Percentiles rank a stretch among this genome's conserved stretches.
These are phyloP conservation scores for Pipistrellus pipistrellus DNA, from an alignment of 2,797 vertebrate species.

Conservation along the genomic window DNA sequence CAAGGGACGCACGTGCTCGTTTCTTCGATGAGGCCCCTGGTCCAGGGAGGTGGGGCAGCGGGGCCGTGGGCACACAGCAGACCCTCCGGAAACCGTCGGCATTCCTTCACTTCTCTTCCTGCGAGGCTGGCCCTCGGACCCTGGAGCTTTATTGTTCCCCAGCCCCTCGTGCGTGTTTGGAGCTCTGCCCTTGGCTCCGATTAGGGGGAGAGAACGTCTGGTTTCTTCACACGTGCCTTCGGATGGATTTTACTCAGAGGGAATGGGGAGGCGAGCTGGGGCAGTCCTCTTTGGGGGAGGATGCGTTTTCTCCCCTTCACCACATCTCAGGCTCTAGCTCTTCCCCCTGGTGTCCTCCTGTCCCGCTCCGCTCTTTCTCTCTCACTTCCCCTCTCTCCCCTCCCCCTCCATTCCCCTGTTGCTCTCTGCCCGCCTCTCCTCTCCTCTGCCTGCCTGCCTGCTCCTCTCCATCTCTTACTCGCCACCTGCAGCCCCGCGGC, in stretches of 20 bases:
- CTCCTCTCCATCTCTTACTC: not conserved
- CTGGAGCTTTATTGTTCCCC: not conserved
- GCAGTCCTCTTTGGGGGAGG: not conserved
- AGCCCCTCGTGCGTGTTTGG: not conserved
- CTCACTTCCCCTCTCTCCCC: not conserved
- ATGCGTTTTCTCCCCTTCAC: not conserved
- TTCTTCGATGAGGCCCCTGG: conserved; percentile 10
- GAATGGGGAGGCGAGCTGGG: not conserved
- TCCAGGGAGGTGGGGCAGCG: not conserved
- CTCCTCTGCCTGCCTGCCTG: not conserved
- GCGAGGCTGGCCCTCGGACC: not conserved
- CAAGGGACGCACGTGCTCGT: too few relatives aligned
- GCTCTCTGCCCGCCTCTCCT: conserved; percentile 48
- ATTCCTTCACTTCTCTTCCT: not conserved
- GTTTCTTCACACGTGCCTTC: not conserved
- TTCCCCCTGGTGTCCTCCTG: not conserved
- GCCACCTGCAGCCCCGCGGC: not conserved
- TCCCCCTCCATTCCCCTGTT: not conserved
- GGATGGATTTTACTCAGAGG: not conserved
- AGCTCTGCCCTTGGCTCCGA: not conserved
- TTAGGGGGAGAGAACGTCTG: not conserved
- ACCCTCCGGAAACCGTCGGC: not conserved
- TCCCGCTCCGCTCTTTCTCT: not conserved
- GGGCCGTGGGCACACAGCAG: not conserved
- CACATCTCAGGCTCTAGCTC: not conserved